These are phyloP conservation scores for Verasper variegatus DNA, from an alignment of 2,113 vertebrate species.

Conservation along the genomic window DNA sequence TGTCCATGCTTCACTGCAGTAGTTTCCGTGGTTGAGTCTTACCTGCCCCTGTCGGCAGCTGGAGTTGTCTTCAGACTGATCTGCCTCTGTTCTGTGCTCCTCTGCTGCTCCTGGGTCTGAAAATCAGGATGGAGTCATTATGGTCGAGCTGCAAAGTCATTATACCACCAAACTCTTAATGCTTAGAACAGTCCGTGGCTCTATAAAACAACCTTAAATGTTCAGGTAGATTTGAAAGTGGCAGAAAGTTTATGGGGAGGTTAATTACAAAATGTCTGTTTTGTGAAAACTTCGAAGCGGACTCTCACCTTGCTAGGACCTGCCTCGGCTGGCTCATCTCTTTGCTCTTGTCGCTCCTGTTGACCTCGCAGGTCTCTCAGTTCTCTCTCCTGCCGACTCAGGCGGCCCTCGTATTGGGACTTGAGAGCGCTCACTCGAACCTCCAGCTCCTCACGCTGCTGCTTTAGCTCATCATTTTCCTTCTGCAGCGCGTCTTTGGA, in stretches of 20 bases:
- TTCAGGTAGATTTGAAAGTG: not conserved
- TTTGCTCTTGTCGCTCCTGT: conserved; percentile 94
- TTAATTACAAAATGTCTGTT: too few species aligned
- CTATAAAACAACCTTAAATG: not conserved
- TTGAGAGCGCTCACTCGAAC: conserved; percentile 94
- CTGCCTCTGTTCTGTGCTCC: conserved; percentile 86
- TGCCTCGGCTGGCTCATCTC: conserved; percentile 91
- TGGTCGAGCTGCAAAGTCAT: not conserved
- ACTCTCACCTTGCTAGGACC: conserved; percentile 88
- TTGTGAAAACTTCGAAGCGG: not conserved
- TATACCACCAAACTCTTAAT: not conserved
- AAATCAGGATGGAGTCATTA: conserved; percentile 18
- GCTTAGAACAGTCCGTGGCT: not conserved
- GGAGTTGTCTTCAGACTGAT: conserved; percentile 93
- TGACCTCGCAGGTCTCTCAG: conserved; percentile 89
- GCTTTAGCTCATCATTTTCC: conserved; percentile 94
- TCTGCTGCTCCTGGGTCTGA: conserved; percentile 93
- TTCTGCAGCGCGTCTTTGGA: conserved; percentile 90
- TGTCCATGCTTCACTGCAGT: too few species aligned
- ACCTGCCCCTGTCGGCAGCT: conserved; percentile 95
- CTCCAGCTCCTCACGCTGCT: conserved; percentile 93
- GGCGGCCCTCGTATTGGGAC: conserved; percentile 94
- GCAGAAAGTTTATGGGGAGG: too few species aligned
- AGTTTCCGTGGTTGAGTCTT: conserved; percentile 37
- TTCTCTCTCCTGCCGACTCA: conserved; percentile 93